phyloP scores from a whole-genome alignment of 2,888 invertebrate genomes.

The Azorinus chamasolen region DNA sequence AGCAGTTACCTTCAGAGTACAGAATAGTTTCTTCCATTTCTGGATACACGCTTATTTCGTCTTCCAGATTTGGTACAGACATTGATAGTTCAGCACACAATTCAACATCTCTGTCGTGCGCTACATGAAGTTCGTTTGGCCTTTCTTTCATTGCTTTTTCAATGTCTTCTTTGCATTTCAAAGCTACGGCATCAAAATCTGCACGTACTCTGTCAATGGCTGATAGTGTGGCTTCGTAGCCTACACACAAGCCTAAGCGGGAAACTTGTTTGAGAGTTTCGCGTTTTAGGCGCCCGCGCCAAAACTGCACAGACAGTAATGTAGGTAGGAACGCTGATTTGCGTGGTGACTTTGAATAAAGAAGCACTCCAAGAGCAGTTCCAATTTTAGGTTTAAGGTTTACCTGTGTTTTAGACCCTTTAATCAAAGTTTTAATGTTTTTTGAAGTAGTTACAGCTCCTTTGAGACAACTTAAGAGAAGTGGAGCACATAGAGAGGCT shows the following conservation, averaged over 20 bases:
- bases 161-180: constrained; percentile 8
- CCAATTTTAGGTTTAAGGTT: constrained; percentile 42
- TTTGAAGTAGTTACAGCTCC: constrained; percentile 20
- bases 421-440: constrained; percentile 19
- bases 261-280: constrained; percentile 44
- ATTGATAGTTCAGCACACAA: constrained; percentile 6
- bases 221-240: constrained; percentile 29
- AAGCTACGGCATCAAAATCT: constrained; percentile 18
- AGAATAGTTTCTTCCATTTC: constrained; percentile 5
- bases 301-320: constrained; percentile 49
- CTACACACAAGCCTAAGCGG: constrained; percentile 28
- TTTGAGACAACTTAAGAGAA: constrained; percentile 21
- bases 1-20: too few relatives aligned
- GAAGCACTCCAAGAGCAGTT: constrained; percentile 16
- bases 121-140: background rate
- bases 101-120: background rate
- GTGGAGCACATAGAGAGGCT: constrained; percentile 12
- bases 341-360: constrained; percentile 30
- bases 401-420: background rate
- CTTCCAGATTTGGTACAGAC: constrained; percentile 15
- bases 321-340: constrained; percentile 35
- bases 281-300: constrained; percentile 41
- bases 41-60: background rate
- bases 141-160: background rate
- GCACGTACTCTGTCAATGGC: constrained; percentile 36